Percentiles rank a stretch among this genome's conserved stretches.
phyloP scores from a whole-genome alignment of 1,140 invertebrate genomes.

The Probaryconus sp. region DNA sequence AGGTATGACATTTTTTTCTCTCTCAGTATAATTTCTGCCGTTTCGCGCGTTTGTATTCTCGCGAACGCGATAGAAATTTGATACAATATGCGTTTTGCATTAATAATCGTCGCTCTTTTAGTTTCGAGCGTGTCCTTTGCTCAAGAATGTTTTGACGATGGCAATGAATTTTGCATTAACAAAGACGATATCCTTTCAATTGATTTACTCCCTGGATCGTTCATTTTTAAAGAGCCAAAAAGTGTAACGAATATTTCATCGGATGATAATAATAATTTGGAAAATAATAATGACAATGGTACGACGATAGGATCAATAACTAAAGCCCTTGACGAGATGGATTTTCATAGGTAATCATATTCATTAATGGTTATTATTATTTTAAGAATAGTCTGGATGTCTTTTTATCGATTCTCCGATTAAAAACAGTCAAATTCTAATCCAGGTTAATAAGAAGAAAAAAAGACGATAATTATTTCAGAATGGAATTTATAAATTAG shows the following conservation, averaged over 20 bases:
- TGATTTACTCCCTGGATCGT: slow-evolving; percentile 81
- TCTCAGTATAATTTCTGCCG: slow-evolving; percentile 18
- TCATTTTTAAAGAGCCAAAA: slow-evolving; percentile 76
- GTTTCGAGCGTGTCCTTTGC: slow-evolving; percentile 1
- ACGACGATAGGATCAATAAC: slow-evolving; percentile 79
- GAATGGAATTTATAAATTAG: too few relatives aligned
- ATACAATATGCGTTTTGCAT: slow-evolving; percentile 27
- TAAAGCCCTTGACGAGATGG: slow-evolving; percentile 80
- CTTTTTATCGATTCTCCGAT: background rate
- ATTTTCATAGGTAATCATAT: slow-evolving; percentile 81
- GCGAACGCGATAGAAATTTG: slow-evolving; percentile 9
- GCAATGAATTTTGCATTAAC: slow-evolving; percentile 78
- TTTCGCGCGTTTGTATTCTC: slow-evolving; percentile 14
- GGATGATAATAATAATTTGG: slow-evolving; percentile 14
- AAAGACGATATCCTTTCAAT: slow-evolving; percentile 81
- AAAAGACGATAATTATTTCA: too few relatives aligned
- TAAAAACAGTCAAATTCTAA: too few relatives aligned
- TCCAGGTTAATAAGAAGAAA: too few relatives aligned
- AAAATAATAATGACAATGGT: slow-evolving; percentile 38
- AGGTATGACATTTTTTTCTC: slow-evolving; percentile 19
- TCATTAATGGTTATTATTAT: slow-evolving; percentile 5
- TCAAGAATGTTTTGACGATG: slow-evolving; percentile 73
- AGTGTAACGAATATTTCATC: slow-evolving; percentile 49
- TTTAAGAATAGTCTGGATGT: background rate
- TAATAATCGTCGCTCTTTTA: slow-evolving; percentile 41